Evolutionary conservation across 2,113 vertebrate species (phyloP).

Genomic region (Manacus vitellinus): DNA sequence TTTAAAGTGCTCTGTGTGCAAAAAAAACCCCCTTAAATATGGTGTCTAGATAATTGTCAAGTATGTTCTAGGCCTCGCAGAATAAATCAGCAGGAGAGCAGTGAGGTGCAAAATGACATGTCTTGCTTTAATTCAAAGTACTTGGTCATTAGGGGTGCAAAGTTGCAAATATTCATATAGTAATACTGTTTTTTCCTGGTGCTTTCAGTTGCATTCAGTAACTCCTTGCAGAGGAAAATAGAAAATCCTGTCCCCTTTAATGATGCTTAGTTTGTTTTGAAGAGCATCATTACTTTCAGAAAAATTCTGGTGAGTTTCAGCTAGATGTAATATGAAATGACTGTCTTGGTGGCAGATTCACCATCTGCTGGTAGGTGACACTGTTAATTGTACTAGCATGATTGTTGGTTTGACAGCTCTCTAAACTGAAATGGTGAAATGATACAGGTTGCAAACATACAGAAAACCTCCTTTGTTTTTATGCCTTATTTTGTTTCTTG

Average conservation of each 20-base stretch:
- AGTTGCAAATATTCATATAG: neutral
- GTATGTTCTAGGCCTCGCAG: neutral
- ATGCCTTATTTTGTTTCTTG: neutral
- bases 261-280: neutral
- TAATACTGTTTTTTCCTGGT: neutral
- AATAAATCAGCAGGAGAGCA: neutral
- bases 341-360: neutral
- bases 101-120: neutral
- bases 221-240: neutral
- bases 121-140: neutral
- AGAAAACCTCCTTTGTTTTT: neutral
- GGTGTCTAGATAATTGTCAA: neutral
- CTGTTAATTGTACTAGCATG: neutral
- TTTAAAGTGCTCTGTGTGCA: neutral
- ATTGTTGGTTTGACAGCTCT: neutral
- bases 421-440: neutral
- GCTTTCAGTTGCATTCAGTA: neutral
- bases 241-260: neutral
- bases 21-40: neutral
- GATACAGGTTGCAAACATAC: neutral
- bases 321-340: neutral
- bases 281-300: neutral
- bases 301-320: neutral
- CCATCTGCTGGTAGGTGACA: neutral
- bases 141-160: neutral